Base-by-base conservation (phyloP, 2,113 vertebrate species). In the Willisornis vidua region DNA sequence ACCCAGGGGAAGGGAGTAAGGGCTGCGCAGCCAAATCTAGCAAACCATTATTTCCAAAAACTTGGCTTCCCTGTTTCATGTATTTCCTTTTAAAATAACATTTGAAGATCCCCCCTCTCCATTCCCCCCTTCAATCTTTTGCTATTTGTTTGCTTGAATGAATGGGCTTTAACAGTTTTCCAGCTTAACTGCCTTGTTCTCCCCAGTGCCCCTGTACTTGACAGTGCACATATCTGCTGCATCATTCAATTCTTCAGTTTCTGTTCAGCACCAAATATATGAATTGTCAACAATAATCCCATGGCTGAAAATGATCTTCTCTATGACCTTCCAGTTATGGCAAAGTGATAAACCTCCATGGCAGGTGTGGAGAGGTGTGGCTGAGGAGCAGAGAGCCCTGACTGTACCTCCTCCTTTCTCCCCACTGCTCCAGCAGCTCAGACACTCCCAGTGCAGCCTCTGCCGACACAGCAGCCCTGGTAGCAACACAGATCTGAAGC, bases 381-480 rank as follows among this genome's bases (percentile, higher is more conserved):
- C 5, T 77, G 59, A 18, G 62, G 68, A 77, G 46, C 55, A 65
- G 68, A 67, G 48, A 26, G 20, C 35, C 29, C 52, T 33, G 51
- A 18, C 51, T 66, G 5, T 0, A 59, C 52, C 70, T 37, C 48
- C 48, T 75, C 39, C 35, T 71, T 28, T n/a, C 39, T 48, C 23
- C 39, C 6, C 48, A 19, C 45, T 31, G 24, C 52, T 71, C 45
- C 70, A 61, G 76, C 46, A 57, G 28, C 49, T 67, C 29, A 15
- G 83, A n/a, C 8, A 35, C 48, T 15, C 5, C 9, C 58, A n/a
- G 52, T 2, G 19, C 52, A 85, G 49, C 28, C 78, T 33, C 19
- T 15, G 54, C 78, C 35, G 48, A 63, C 68, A 58, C 75, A 82
- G 89, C 62, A 91, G 62, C 66, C 91, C 80, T 93, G 89, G 73